Base-by-base conservation (phyloP, 1,140 invertebrate species). In the Meloidogyne hapla region DNA sequence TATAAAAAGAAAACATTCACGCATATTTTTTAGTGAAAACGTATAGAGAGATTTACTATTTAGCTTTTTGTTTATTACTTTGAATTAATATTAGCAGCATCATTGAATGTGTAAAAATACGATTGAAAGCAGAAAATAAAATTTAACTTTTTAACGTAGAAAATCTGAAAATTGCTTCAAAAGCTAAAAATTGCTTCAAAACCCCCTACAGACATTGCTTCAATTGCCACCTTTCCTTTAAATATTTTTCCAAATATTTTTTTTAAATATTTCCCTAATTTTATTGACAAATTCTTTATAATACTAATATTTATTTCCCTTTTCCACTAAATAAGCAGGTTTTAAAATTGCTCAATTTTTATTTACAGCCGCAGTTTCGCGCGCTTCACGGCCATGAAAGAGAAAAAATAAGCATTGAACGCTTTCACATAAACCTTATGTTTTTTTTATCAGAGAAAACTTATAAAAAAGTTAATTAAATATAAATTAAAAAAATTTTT, bases 61-160 rank as follows among this genome's bases (percentile, higher is more conserved):
- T 56, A 56, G 48, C 48, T 56, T 56, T n/a, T 56, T 56, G 48
- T 56, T 56, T 56, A 56, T 56, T 56, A 56, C 48, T 56, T 56
- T 56, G 4, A n/a, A 33, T 33, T 56, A 56, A 56, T 56, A 56
- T 56, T 48, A 48, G 45, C 45, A 48, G 12, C 48, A 56, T 56
- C n/a, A 56, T 56, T 56, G 48, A 56, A 56, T 15, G 12, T 56
- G 48, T 8, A 33, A 33, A 33, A 33, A 33, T 33, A 33, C 33
- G 33, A 33, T 8, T 56, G 48, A 56, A 56, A 15, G 8, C 18
- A 56, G 5, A 18, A 56, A 56, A 56, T 9, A 56, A 1, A 56
- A 45, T 15, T 15, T n/a, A 4, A 8, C 33, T 33, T 33, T 56
- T 56, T 56, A 56, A 56, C n/a, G n/a, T 9, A 48, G 18, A 48